Evolutionary conservation across 2,888 invertebrate species (phyloP), one percentile per base, ranked within the genome.

Genomic region (Melanchra persicariae): DNA sequence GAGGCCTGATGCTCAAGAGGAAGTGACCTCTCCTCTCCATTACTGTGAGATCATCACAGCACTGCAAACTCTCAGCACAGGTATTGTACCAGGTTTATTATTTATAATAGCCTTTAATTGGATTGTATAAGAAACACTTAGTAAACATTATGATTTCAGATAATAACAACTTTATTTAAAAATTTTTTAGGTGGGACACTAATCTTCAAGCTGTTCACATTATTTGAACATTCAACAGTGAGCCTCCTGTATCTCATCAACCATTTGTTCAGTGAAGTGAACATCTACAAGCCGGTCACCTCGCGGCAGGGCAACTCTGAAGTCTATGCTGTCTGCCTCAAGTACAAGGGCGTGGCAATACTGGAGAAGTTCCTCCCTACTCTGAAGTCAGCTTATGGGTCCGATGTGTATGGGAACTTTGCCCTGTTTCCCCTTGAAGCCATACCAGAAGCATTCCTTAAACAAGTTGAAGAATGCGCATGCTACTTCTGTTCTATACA

Each of bases 281-380:
- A 97, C 82, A 95, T 98, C 24, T 98, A 97, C 89, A 99, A 99
- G 91, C 99, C 99, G 0, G 97, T 97, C 1, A 98, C 98, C 0
- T 99, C 99, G n/a, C 98, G 98, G 89, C 97, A 98, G 88, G 99
- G 99, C 10, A 99, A 99, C 93, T 99, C 99, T 0, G 99, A 99
- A 93, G 97, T 98, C 0, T 99, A 99, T 89, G 96, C 99, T 0
- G 95, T 99, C 40, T 98, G 98, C 86, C 90, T 97, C 37, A 94
- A 96, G 30, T 98, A 96, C 87, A 96, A 95, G 82, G 97, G 97
- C 4, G 86, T 83, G 19, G 81, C 93, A 9, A 81, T 82, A n/a
- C 79, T 96, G 1, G 87, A 90, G 8, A 92, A 92, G 1, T 96
- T 94, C 85, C 84, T 97, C 47, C 87, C 93, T 5, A 90, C 89